Evolutionary conservation across 2,797 vertebrate species (phyloP).

Genomic region (Acanthis flammea): DNA sequence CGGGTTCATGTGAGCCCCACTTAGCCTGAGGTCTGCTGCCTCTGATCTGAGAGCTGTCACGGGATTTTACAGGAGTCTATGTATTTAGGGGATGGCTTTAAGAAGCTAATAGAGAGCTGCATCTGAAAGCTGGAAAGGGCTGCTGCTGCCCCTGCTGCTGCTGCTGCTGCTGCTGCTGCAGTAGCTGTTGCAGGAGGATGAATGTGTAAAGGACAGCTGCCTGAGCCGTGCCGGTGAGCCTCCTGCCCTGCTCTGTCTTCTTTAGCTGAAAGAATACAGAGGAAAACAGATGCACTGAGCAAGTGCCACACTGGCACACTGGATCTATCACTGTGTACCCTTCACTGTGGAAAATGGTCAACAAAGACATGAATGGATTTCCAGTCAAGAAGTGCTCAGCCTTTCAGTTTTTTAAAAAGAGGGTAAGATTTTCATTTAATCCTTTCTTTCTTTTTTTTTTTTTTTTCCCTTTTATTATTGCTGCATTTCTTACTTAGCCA

Average conservation of each 20-base stretch:
- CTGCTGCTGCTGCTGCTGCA: conserved; percentile 55
- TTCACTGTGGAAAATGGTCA: conserved; percentile 82
- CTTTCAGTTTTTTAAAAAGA: conserved; percentile 97
- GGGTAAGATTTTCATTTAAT: conserved; percentile 82
- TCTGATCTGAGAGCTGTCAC: conserved; percentile 39
- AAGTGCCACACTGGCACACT: conserved; percentile 69
- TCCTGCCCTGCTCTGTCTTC: conserved; percentile 44
- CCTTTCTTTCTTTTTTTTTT: neutral
- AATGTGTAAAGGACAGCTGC: conserved; percentile 62
- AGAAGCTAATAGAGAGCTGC: conserved; percentile 38
- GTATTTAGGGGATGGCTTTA: conserved; percentile 50
- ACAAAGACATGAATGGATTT: conserved; percentile 91
- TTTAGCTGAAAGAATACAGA: conserved; percentile 45
- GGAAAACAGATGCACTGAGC: conserved; percentile 63
- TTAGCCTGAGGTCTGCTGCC: conserved; percentile 19
- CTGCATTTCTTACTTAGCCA: neutral
- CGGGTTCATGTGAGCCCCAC: neutral
- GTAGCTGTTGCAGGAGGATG: conserved; percentile 71
- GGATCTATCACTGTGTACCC: conserved; percentile 71
- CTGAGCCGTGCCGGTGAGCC: neutral
- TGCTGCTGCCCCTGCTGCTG: neutral
- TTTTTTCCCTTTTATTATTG: neutral
- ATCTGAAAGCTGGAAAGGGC: conserved; percentile 44
- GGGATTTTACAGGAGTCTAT: conserved; percentile 20
- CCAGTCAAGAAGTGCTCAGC: conserved; percentile 97